Evolutionary conservation across 2,113 vertebrate genomes (phyloP), one percentile per base, ranked within the genome.

Genomic region (Pluvianellus socialis): DNA sequence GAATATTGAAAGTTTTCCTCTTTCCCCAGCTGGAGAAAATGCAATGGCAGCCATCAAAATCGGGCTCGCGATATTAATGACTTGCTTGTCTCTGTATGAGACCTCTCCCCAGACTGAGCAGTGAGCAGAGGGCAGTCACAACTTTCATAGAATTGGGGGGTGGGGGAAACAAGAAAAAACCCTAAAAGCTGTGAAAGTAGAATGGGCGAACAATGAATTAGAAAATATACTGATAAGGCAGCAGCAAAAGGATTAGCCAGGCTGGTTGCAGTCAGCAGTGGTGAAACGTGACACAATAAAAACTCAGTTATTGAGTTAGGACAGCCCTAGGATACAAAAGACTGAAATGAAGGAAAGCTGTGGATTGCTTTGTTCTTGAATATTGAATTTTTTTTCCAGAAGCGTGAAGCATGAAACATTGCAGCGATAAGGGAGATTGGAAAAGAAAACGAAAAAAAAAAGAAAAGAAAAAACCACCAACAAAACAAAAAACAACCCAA

Each of bases 301-400:
- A 97, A 62, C 92, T 95, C 94, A 66, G 95, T 93, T 97, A 97
- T 67, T 96, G 95, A 94, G 96, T 95, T 97, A 97, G 96, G 96
- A 96, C 86, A 95, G 97, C 97, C 97, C 71, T 95, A 96, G 97
- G 97, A 97, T 93, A 98, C 92, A 96, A 96, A 95, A 96, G 88
- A 74, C 90, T 94, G 96, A 97, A 98, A 96, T 95, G 94, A 97
- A 98, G 90, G 91, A 97, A 97, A 98, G 93, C 96, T 94, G 56
- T 92, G 94, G 72, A 86, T 98, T 96, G 96, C 93, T 98, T 97
- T 97, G 88, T 98, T 98, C 96, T 96, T 97, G 83, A 97, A 96
- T 97, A 97, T 77, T 97, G 97, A 96, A 90, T 50, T 59, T 52
- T 75, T 89, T 49, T 94, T 93, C 45, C 92, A 92, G 95, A 96